These are phyloP conservation scores for Digitonthophagus gazella DNA, from an alignment of 2,888 invertebrate genomes.

Conservation along the genomic window DNA sequence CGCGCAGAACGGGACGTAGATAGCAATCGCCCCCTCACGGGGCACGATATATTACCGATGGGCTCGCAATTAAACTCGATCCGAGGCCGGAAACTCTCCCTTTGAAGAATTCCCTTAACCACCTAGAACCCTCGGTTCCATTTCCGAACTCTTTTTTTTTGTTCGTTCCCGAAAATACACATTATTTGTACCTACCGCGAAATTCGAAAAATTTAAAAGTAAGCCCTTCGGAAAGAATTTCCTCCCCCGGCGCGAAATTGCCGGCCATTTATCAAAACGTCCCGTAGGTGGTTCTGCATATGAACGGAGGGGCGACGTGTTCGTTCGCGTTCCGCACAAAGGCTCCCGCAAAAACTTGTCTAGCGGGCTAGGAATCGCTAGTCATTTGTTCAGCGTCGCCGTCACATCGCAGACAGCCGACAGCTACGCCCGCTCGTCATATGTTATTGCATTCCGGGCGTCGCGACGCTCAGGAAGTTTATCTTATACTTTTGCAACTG, in stretches of 20 bases:
- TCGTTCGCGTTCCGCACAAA: background rate
- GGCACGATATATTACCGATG: background rate
- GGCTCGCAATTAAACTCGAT: background rate
- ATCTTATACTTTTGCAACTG: background rate
- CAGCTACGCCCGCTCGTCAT: constrained; percentile 33
- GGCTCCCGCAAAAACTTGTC: constrained; percentile 35
- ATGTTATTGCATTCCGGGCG: constrained; percentile 42
- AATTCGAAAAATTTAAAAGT: background rate
- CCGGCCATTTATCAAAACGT: constrained; percentile 11
- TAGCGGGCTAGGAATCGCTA: constrained; percentile 39
- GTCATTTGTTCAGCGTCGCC: constrained; percentile 47
- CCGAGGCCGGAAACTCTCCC: too few relatives aligned
- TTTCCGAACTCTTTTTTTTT: too few relatives aligned
- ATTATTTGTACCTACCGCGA: constrained; percentile 1
- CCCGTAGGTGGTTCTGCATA: constrained; percentile 14
- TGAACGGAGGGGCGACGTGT: constrained; percentile 8
- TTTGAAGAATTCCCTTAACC: background rate
- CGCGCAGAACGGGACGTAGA: background rate
- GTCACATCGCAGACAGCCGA: constrained; percentile 37
- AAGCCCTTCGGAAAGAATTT: background rate
- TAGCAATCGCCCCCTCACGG: background rate
- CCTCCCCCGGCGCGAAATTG: constrained; percentile 3
- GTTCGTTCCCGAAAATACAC: background rate
- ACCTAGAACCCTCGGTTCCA: background rate
- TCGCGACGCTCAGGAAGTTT: constrained; percentile 19